Conservation (phyloP, 2,113 vertebrate species). For the Phalacrocorax pelagicus region DNA sequence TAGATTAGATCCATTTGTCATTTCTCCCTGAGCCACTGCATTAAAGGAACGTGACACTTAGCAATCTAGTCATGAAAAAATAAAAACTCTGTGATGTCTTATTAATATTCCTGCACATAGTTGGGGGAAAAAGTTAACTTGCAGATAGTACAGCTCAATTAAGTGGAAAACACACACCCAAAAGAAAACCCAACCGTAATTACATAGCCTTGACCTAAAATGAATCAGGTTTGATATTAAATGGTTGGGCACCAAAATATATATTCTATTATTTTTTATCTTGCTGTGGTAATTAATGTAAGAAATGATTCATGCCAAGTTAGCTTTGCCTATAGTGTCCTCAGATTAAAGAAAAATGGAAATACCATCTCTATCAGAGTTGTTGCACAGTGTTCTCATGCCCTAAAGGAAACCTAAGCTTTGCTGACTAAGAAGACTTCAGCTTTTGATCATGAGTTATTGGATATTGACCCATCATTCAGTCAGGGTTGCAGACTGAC, state of each 20-base stretch:
- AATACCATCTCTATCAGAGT: conserved; percentile 55
- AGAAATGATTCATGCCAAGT: conserved; percentile 51
- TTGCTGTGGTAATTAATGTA: conserved; percentile 69
- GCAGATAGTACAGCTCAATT: conserved; percentile 41
- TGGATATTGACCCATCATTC: conserved; percentile 74
- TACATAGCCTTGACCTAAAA: conserved; percentile 50
- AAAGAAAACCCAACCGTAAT: background rate
- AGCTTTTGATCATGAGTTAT: conserved; percentile 76
- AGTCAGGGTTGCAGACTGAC: conserved; percentile 52
- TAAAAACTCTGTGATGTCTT: background rate
- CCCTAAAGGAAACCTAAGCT: conserved; percentile 69
- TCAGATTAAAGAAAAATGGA: conserved; percentile 71
- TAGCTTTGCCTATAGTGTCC: conserved; percentile 57
- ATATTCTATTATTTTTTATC: conserved; percentile 55
- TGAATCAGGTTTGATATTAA: conserved; percentile 45
- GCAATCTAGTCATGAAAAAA: conserved; percentile 18
- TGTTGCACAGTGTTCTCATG: conserved; percentile 37
- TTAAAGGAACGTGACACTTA: conserved; percentile 10
- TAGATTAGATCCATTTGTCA: conserved; percentile 47
- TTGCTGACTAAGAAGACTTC: conserved; percentile 74
- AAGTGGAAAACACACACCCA: conserved; percentile 60
- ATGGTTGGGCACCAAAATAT: background rate
- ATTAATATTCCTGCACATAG: conserved; percentile 34
- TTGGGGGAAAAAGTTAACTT: conserved; percentile 53
- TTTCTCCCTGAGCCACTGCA: background rate